Percentiles rank a stretch among this genome's conserved stretches.
Evolutionary conservation across 2,888 invertebrate species (phyloP).

Genomic region (Metallyticus violacea): DNA sequence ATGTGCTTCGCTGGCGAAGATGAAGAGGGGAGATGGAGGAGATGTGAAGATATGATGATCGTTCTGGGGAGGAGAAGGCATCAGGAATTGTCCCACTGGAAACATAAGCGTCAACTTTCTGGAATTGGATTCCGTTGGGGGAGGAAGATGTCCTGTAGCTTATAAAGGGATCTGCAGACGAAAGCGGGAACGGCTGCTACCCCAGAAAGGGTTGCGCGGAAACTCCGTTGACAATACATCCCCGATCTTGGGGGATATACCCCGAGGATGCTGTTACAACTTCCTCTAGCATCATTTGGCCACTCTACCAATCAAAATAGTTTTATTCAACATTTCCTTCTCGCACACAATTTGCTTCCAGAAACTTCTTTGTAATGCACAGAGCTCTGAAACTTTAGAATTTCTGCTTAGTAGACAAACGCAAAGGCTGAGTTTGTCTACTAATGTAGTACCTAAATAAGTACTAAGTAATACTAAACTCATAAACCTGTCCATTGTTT

Average conservation of each 20-base stretch:
- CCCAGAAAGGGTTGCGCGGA: neutral
- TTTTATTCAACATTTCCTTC: neutral
- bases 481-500: no score
- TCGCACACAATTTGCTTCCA: no score
- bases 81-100: slow-evolving; percentile 8
- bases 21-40: neutral
- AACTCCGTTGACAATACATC: neutral
- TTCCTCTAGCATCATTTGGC: neutral
- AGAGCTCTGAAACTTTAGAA: no score
- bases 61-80: no score
- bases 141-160: slow-evolving; percentile 2
- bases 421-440: no score
- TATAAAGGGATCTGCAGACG: neutral
- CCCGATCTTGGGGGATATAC: neutral
- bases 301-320: neutral
- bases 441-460: no score
- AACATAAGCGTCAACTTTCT: slow-evolving; percentile 1
- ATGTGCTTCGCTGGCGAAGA: neutral
- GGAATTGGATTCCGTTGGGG: slow-evolving; percentile 1
- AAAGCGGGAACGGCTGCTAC: neutral
- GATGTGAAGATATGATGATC: neutral
- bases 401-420: no score
- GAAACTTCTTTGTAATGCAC: no score
- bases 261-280: neutral
- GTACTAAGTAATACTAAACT: no score